phyloP scores from a whole-genome alignment of 2,888 invertebrate species.

The Drosophila falleni region DNA sequence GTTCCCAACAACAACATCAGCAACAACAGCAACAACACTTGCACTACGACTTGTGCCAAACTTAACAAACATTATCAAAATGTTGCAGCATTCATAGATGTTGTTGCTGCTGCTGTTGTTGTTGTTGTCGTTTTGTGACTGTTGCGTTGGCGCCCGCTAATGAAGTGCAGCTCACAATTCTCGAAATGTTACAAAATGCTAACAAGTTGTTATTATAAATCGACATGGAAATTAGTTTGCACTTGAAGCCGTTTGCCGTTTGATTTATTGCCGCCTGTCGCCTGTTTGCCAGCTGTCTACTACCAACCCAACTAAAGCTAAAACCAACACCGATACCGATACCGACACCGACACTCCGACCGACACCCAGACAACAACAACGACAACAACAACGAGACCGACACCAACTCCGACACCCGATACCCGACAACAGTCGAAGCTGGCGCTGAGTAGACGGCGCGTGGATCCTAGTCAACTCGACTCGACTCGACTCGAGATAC shows the following conservation, averaged over 20 bases:
- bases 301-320: slow-evolving; percentile 53
- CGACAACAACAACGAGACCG: slow-evolving; percentile 27
- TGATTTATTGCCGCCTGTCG: slow-evolving; percentile 82
- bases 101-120: background rate
- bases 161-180: slow-evolving; percentile 64
- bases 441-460: slow-evolving; percentile 56
- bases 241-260: slow-evolving; percentile 81
- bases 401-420: slow-evolving; percentile 29
- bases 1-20: slow-evolving; percentile 34
- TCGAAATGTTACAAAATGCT: slow-evolving; percentile 72
- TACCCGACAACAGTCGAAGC: slow-evolving; percentile 27
- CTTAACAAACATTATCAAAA: slow-evolving; percentile 59
- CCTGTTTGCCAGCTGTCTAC: slow-evolving; percentile 79
- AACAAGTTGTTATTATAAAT: slow-evolving; percentile 83
- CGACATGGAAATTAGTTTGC: slow-evolving; percentile 85
- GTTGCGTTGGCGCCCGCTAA: slow-evolving; percentile 75
- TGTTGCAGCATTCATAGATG: slow-evolving; percentile 24
- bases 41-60: slow-evolving; percentile 32
- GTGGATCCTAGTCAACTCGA: slow-evolving; percentile 69
- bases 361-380: slow-evolving; percentile 28
- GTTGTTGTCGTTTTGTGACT: slow-evolving; percentile 3
- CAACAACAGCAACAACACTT: slow-evolving; percentile 1
- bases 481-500: slow-evolving; percentile 28
- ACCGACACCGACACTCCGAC: slow-evolving; percentile 7
- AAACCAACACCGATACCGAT: slow-evolving; percentile 19